Conservation (phyloP, 2,113 vertebrate genomes). For the Takifugu flavidus region DNA sequence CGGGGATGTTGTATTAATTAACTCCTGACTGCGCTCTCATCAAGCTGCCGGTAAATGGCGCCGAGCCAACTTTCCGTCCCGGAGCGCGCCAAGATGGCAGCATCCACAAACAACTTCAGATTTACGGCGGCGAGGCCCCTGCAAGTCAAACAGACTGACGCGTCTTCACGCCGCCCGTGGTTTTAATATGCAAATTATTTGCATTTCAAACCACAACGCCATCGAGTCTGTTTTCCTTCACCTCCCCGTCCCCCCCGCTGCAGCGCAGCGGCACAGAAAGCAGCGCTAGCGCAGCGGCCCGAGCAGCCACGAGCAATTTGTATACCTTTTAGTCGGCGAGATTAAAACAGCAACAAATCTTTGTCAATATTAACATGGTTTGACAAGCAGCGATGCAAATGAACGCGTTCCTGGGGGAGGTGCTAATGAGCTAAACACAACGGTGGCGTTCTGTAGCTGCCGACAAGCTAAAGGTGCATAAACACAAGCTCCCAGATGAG, state of each 20-base stretch:
- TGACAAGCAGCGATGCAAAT: slow-evolving; percentile 50
- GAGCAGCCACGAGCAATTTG: slow-evolving; percentile 55
- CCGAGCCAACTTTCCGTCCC: slow-evolving; percentile 63
- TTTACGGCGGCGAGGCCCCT: slow-evolving; percentile 50
- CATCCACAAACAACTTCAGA: slow-evolving; percentile 66
- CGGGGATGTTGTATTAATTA: slow-evolving; percentile 73
- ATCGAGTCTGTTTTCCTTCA: no score
- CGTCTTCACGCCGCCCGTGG: not conserved
- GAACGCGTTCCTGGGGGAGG: slow-evolving; percentile 37
- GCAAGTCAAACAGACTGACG: not conserved
- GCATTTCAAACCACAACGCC: no score
- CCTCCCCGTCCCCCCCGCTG: no score
- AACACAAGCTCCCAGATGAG: slow-evolving; percentile 30
- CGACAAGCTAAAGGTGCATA: slow-evolving; percentile 16
- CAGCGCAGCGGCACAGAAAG: slow-evolving; percentile 15
- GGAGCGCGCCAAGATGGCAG: slow-evolving; percentile 63
- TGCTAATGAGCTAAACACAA: slow-evolving; percentile 48
- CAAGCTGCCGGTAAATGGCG: slow-evolving; percentile 68
- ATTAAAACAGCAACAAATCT: slow-evolving; percentile 48
- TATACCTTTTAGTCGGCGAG: slow-evolving; percentile 39
- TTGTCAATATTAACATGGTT: slow-evolving; percentile 60
- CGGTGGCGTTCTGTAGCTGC: slow-evolving; percentile 26
- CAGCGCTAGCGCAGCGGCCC: slow-evolving; percentile 18
- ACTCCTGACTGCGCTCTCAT: slow-evolving; percentile 71
- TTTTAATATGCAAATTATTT: slow-evolving; percentile 34